Base-by-base conservation (phyloP, 30 jellyfish, hydroid and myxozoan species). In the Hydractinia symbiolongicarpus region DNA sequence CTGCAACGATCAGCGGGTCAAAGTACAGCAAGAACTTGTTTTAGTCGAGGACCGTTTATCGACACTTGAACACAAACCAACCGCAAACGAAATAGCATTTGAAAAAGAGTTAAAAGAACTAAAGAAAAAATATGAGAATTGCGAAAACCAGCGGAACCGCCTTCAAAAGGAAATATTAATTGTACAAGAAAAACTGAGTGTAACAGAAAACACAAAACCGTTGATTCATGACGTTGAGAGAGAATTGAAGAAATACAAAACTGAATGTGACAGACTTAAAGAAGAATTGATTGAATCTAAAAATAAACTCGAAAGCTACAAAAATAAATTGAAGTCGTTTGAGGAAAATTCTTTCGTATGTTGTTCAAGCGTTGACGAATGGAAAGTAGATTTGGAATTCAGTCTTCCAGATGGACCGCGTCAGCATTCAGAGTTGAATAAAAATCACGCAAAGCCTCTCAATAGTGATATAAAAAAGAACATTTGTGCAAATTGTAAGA, bases 171-270 rank as follows among this genome's bases (percentile, higher is more conserved):
- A 77, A n/a, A 73, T 78, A 51, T 52, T 79, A 5, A 79, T 79
- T 55, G 72, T 90, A 58, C 97, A 86, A 82, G 95, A 84, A 53
- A 89, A 78, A 19, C 68, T 80, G 19, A 50, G 91, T 53, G 96
- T 6, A 72, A 8, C 0, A 60, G 17, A 60, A 2, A 60, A 60
- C 2, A 0, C 19, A 13, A 60, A 13, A 60, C 17, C n/a, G 19
- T 14, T 13, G 76, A 6, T 6, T 13, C 44, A 30, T 30, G 44
- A 30, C 44, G 44, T 30, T 30, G 44, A 30, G 2, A 30, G 44
- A 30, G 44, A 30, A 30, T 30, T 30, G 44, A 30, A 30, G 44
- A 30, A 30, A 30, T 30, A 30, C 44, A 51, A n/a, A n/a, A 64
- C 9, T 7, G 16, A 13, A 8, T 7, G 74, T 64, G 52, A 2